These are phyloP conservation scores for Popillia japonica DNA, from an alignment of 1,140 invertebrate species.

Conservation along the genomic window DNA sequence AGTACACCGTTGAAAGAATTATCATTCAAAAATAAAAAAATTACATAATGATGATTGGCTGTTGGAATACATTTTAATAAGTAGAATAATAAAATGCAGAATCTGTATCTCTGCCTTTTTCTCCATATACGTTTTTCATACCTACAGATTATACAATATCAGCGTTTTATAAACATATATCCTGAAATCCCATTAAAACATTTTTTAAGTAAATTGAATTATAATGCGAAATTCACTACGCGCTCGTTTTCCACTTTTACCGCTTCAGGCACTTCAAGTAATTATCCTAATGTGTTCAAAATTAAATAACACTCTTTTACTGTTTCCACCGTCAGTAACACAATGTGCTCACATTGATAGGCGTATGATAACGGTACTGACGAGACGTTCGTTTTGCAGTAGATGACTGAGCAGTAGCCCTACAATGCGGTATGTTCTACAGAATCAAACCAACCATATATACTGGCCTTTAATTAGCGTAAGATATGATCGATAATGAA, in stretches of 20 bases:
- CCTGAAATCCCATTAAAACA: slow-evolving; percentile 20
- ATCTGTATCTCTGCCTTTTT: neutral
- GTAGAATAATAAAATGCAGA: too few relatives aligned
- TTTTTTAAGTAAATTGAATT: slow-evolving; percentile 27
- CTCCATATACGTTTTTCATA: neutral
- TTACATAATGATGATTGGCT: too few relatives aligned
- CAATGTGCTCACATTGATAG: neutral
- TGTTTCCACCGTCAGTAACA: neutral
- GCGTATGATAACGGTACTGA: neutral
- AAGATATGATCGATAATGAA: too few relatives aligned
- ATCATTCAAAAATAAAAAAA: too few relatives aligned
- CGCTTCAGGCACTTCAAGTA: neutral
- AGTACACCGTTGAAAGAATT: too few relatives aligned
- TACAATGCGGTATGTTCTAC: neutral
- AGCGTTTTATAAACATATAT: neutral
- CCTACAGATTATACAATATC: neutral
- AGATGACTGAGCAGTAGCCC: neutral
- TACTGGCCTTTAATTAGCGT: neutral
- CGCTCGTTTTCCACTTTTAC: slow-evolving; percentile 9
- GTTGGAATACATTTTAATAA: neutral
- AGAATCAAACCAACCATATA: neutral
- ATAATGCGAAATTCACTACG: slow-evolving; percentile 15
- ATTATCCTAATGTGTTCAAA: slow-evolving; percentile 31
- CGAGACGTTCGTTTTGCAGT: neutral
- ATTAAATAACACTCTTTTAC: slow-evolving; percentile 19